Conservation (phyloP, 2,888 invertebrate species). For the Stenurella melanura region DNA sequence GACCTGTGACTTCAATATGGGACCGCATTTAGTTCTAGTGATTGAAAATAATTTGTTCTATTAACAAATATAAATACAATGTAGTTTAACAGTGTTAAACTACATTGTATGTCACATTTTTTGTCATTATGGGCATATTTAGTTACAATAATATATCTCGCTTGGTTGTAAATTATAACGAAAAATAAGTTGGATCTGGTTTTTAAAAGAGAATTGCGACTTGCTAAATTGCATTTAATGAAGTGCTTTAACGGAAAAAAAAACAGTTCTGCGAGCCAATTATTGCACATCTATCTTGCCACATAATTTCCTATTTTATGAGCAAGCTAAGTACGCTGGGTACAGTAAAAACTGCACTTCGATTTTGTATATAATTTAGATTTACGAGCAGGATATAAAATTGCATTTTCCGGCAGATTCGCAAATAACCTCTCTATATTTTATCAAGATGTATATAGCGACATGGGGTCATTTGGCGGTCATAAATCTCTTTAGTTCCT, state of each 20-base stretch:
- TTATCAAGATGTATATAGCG: conserved; percentile 2
- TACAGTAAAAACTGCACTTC: background rate
- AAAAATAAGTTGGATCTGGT: background rate
- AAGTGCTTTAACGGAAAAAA: background rate
- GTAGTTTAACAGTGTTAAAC: too few species aligned
- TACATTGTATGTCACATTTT: too few species aligned
- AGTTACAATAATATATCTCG: background rate
- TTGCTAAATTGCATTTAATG: background rate
- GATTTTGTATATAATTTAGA: conserved; percentile 1
- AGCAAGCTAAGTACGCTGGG: background rate
- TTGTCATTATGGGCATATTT: background rate
- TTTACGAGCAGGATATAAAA: background rate
- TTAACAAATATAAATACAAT: too few species aligned
- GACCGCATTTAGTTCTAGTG: too few species aligned
- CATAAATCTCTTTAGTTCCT: background rate
- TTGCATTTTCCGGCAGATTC: conserved; percentile 2
- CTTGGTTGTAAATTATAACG: background rate
- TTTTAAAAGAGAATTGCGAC: background rate
- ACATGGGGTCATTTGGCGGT: background rate
- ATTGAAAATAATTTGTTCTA: too few species aligned
- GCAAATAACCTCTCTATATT: background rate
- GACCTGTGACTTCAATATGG: too few species aligned
- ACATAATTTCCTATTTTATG: background rate
- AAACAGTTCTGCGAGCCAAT: background rate
- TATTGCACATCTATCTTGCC: background rate